Percentiles rank a stretch among this genome's conserved stretches.
phyloP scores from a whole-genome alignment of 2,888 invertebrate species.

The Coleophora deauratella region DNA sequence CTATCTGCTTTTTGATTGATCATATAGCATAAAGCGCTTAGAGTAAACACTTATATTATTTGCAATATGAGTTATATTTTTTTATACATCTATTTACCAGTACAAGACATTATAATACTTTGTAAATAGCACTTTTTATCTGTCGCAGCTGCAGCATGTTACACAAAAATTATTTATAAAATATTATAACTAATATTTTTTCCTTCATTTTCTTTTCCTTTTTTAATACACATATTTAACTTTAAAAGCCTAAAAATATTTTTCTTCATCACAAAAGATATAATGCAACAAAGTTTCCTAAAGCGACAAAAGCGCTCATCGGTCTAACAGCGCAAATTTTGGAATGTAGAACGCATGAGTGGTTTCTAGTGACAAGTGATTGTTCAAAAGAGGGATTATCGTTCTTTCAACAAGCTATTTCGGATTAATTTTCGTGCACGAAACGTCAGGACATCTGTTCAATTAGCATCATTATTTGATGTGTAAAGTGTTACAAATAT shows the following conservation, averaged over 20 bases:
- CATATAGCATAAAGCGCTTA: constrained; percentile 24
- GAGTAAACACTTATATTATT: too few relatives aligned
- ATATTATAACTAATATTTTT: too few relatives aligned
- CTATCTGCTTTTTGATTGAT: constrained; percentile 20
- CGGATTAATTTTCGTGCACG: constrained; percentile 51
- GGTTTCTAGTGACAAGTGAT: constrained; percentile 62
- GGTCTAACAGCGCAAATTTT: constrained; percentile 1
- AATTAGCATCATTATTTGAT: constrained; percentile 25
- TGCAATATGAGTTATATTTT: too few relatives aligned
- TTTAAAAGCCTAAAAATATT: too few relatives aligned
- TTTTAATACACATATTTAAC: too few relatives aligned
- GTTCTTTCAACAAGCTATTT: constrained; percentile 35
- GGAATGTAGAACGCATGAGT: constrained; percentile 25
- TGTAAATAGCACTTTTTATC: too few relatives aligned
- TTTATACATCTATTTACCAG: too few relatives aligned
- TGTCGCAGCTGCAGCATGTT: too few relatives aligned
- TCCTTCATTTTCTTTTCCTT: too few relatives aligned
- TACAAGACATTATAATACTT: too few relatives aligned
- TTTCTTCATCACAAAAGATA: neutral
- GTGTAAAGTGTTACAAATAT: constrained; percentile 3
- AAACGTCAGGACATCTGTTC: constrained; percentile 56
- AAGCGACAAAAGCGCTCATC: constrained; percentile 3
- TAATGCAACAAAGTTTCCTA: too few relatives aligned
- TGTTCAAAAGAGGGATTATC: constrained; percentile 47
- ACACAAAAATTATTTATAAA: too few relatives aligned